Evolutionary conservation across 2,888 invertebrate genomes (phyloP).

Genomic region (Cancer borealis): DNA sequence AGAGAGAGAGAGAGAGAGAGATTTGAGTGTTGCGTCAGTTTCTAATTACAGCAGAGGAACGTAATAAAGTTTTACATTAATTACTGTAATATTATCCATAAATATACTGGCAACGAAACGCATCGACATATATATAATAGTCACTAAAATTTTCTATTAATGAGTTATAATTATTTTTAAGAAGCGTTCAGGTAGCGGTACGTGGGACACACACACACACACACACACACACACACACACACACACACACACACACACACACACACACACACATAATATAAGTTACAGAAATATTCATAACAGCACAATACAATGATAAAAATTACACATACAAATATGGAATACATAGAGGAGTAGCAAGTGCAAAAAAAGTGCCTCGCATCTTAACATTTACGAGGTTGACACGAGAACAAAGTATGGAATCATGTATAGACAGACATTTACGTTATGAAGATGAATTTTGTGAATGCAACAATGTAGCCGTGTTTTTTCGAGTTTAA

Average conservation of each 20-base stretch:
- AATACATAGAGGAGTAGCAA: neutral
- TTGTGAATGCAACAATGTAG: neutral
- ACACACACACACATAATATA: neutral
- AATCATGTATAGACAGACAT: neutral
- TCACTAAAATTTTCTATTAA: neutral
- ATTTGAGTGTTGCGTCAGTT: neutral
- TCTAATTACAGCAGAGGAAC: neutral
- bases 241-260: neutral
- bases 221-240: too few relatives aligned
- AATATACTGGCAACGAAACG: neutral
- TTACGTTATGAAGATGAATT: neutral
- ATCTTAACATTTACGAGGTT: neutral
- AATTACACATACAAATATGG: neutral
- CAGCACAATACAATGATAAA: neutral
- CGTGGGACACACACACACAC: neutral
- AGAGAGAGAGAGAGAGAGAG: neutral
- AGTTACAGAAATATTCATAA: neutral
- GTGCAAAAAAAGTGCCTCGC: neutral
- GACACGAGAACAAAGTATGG: neutral
- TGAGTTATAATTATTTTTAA: neutral
- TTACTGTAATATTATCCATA: neutral
- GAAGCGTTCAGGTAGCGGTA: neutral
- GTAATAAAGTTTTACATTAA: neutral
- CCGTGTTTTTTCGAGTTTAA: neutral
- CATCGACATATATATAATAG: neutral